Evolutionary conservation across 2,888 invertebrate genomes (phyloP).

Genomic region (Acrobasis repandana): DNA sequence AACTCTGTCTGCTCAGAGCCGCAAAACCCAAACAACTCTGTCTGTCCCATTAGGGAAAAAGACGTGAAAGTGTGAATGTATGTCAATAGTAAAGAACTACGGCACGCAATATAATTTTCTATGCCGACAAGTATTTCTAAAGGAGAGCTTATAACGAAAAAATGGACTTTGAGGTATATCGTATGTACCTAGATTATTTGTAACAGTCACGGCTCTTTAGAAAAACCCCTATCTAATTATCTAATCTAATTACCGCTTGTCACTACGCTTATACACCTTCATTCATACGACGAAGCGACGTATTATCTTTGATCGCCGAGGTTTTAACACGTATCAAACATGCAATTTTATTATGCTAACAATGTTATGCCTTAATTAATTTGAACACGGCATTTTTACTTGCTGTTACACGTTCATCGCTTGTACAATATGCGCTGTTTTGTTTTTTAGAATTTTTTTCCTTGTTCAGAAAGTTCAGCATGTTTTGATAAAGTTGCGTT

Average conservation of each 20-base stretch:
- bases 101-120: too few relatives aligned
- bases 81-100: too few relatives aligned
- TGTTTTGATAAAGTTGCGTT: background rate
- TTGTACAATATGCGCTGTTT: constrained; percentile 8
- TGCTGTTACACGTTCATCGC: constrained; percentile 13
- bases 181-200: background rate
- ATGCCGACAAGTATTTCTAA: too few relatives aligned
- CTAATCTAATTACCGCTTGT: constrained; percentile 14
- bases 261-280: constrained; percentile 13
- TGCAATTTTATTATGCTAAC: constrained; percentile 25
- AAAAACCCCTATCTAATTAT: constrained; percentile 5
- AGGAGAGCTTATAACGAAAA: too few relatives aligned
- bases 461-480: background rate
- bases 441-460: constrained; percentile 12
- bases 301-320: constrained; percentile 26
- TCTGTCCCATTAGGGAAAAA: too few relatives aligned
- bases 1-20: too few relatives aligned
- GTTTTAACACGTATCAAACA: constrained; percentile 25
- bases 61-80: too few relatives aligned
- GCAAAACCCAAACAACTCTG: too few relatives aligned
- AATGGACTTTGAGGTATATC: too few relatives aligned
- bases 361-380: constrained; percentile 25
- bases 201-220: background rate
- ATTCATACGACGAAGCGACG: constrained; percentile 22
- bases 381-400: constrained; percentile 25